Base-by-base conservation (phyloP, 2,113 vertebrate genomes). In the Oncorhynchus mykiss region DNA sequence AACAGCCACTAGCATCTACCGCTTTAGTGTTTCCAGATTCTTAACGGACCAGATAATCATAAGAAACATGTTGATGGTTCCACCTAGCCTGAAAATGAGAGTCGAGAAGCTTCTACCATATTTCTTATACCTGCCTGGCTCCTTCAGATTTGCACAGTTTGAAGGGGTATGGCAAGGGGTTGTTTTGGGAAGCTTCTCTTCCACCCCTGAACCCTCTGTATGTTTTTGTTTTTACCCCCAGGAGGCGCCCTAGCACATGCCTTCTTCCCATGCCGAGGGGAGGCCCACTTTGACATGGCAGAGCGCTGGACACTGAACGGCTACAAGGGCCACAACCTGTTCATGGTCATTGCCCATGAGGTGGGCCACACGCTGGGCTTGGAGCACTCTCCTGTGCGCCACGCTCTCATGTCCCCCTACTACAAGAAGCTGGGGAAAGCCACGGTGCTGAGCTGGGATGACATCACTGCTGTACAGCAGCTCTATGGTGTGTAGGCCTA, bases 191-290 rank as follows among this genome's bases (percentile, higher is more conserved):
- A 51, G 49, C 14, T 51, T 51, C 18, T 34, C 27, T 72, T 27
- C 2, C 27, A 18, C 27, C 13, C 34, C n/a, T 45, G 8, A 45
- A 45, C 39, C 39, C 84, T 25, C 14, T 18, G 22, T 72, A 5
- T 86, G 39, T 45, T 11, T 11, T 45, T 45, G 39, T 45, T 45
- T 45, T 45, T 45, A 11, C 39, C 39, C 39, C 2, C 39, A 99
- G 98, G 98, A 67, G 98, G 98, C 16, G 96, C 97, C 71, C 88
- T 99, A 90, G 98, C 98, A 0, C 98, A 99, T 0, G 98, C 97
- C 49, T 99, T 99, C 87, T 94, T 97, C 85, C 98, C 98, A 0
- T 94, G 93, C 45, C 91, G 96, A 0, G 97, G 97, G 0, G 97
- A 99, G 75, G 98, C 97, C 1, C 98, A 99, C 87, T 99, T 99